Evolutionary conservation across 2,797 vertebrate species (phyloP).

Genomic region (Tapirus indicus): DNA sequence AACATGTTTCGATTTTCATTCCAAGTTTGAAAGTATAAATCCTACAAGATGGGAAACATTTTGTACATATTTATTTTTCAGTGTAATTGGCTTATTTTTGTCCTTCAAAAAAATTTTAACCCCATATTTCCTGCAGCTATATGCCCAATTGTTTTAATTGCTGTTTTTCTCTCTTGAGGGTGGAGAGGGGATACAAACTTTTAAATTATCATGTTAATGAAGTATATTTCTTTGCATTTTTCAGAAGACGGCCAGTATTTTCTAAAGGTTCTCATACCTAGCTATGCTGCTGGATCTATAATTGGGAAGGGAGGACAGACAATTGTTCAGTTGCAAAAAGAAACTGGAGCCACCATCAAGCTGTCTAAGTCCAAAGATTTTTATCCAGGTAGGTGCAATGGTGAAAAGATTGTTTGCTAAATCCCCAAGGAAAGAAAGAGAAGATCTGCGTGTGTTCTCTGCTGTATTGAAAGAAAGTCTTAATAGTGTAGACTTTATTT

Average conservation of each 20-base stretch:
- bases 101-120: slow-evolving; percentile 53
- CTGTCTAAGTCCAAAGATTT: slow-evolving; percentile 96
- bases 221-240: slow-evolving; percentile 88
- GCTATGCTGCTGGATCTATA: slow-evolving; percentile 95
- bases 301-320: slow-evolving; percentile 95
- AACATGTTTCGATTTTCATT: slow-evolving; percentile 73
- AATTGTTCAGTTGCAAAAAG: slow-evolving; percentile 95
- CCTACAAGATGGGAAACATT: slow-evolving; percentile 73
- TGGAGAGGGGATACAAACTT: slow-evolving; percentile 72
- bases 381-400: slow-evolving; percentile 92
- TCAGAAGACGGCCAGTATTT: slow-evolving; percentile 95
- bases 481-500: slow-evolving; percentile 57
- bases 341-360: slow-evolving; percentile 94
- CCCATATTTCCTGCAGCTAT: slow-evolving; percentile 60
- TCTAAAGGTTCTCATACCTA: slow-evolving; percentile 95
- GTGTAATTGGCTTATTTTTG: slow-evolving; percentile 54
- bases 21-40: slow-evolving; percentile 57
- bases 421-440: slow-evolving; percentile 70
- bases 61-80: slow-evolving; percentile 52
- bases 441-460: slow-evolving; percentile 73
- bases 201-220: slow-evolving; percentile 85
- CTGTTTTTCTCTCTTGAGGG: slow-evolving; percentile 80
- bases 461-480: slow-evolving; percentile 69
- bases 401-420: slow-evolving; percentile 85
- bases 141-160: slow-evolving; percentile 57